Evolutionary conservation across 2,888 invertebrate genomes (phyloP), one percentile per base, ranked within the genome.

Genomic region (Mayetiola destructor): DNA sequence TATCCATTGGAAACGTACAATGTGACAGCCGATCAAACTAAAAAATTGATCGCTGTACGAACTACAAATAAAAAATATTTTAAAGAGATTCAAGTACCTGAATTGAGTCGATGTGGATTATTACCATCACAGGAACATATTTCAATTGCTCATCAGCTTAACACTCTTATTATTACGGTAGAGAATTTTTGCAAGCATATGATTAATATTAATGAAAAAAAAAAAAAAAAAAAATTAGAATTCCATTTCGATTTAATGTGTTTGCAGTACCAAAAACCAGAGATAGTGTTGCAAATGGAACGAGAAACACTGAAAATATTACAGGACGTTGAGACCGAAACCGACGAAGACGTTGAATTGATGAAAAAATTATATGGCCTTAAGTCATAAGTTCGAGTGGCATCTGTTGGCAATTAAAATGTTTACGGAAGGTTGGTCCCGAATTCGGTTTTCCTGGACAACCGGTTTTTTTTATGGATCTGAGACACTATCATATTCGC

Each of bases 21-120:
- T 2, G 80, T 89, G 2, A 78, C 75, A 56, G 82, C 79, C 1
- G 80, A 84, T 60, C 71, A 76, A 61, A 80, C 82, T 56, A 78
- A 79, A 39, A 80, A 77, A 59, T 75, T 74, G 58, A 79, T 89
- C 56, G 72, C 80, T 23, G 77, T 89, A 3, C 76, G 82, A 58
- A 89, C 89, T 12, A 79, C 76, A 3, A 89, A 89, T 68, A 88
- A 87, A 66, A 89, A 89, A 63, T 89, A 87, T 70, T 89, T 77
- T 64, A 89, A 88, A 66, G 81, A 80, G 62, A 73, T 89, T 10
- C 65, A 69, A 35, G 73, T 87, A 29, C 84, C 84, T 10, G 89
- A 88, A 65, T 69, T 88, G 53, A 76, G 80, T 59, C 76, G 88
- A 63, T 75, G 82, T 20, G 77, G 78, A 58, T 63, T 85, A 56